phyloP scores from a whole-genome alignment of 2,888 invertebrate species.

The Hypercompe scribonia region DNA sequence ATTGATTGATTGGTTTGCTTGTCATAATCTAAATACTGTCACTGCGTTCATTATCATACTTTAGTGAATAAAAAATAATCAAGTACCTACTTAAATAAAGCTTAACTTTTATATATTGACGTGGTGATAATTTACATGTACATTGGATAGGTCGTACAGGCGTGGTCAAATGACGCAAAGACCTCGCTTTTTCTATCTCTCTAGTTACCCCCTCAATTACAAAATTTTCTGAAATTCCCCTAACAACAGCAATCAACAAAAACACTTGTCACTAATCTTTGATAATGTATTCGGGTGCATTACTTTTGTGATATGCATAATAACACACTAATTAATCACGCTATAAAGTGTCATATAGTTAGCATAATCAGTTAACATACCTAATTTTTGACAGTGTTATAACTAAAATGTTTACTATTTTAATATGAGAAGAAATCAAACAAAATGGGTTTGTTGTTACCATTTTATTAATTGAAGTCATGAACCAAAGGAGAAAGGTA shows the following conservation, averaged over 20 bases:
- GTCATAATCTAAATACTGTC: background rate
- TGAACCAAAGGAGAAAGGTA: too few relatives aligned
- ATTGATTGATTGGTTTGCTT: slow-evolving; percentile 4
- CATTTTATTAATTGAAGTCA: too few relatives aligned
- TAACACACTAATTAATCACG: background rate
- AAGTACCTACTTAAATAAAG: background rate
- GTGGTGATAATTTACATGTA: background rate
- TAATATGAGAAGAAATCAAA: too few relatives aligned
- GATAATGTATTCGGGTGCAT: background rate
- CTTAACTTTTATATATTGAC: background rate
- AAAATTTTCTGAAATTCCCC: background rate
- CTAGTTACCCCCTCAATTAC: background rate
- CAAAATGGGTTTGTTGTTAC: too few relatives aligned
- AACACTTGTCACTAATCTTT: background rate
- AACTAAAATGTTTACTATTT: too few relatives aligned
- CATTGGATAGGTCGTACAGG: background rate
- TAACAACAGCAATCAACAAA: background rate
- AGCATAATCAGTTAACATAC: too few relatives aligned
- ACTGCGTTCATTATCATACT: background rate
- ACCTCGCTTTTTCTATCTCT: background rate
- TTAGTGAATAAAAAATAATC: background rate
- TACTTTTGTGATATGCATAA: background rate
- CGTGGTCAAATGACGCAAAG: background rate
- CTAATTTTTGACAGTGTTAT: too few relatives aligned
- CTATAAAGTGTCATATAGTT: too few relatives aligned